phyloP scores from a whole-genome alignment of 1,140 invertebrate species.

The Drosophila mauritiana region DNA sequence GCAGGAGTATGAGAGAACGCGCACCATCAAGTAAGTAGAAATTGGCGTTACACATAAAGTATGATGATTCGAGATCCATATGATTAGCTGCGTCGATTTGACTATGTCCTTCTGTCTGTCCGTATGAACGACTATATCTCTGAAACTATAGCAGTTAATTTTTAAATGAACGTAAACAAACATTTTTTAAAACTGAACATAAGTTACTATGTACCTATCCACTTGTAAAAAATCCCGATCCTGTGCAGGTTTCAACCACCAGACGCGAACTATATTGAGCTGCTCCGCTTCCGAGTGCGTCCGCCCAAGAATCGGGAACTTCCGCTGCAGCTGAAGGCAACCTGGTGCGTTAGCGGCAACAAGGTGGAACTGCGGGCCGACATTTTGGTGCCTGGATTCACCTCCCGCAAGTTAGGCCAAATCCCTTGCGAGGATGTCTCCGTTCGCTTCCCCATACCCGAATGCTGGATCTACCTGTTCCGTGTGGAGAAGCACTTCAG shows the following conservation, averaged over 20 bases:
- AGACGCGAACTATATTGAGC: constrained; percentile 98
- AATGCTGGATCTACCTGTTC: constrained; percentile 99
- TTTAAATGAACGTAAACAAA: no score
- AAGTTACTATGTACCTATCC: no score
- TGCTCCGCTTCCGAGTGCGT: constrained; percentile 97
- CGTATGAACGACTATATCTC: no score
- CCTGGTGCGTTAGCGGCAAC: constrained; percentile 93
- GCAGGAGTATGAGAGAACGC: constrained; percentile 95
- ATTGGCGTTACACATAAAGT: background rate
- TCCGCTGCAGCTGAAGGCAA: constrained; percentile 96
- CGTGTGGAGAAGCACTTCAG: constrained; percentile 99
- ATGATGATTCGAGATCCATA: no score
- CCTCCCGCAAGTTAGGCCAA: constrained; percentile 96
- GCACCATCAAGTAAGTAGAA: constrained; percentile 92
- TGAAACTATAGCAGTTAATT: no score
- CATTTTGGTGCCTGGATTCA: constrained; percentile 97
- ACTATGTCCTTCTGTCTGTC: no score
- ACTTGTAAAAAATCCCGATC: background rate
- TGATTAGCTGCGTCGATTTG: no score
- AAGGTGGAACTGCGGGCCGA: constrained; percentile 97
- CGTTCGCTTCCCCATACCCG: constrained; percentile 98
- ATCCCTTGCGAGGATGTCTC: constrained; percentile 99
- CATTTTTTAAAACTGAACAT: no score
- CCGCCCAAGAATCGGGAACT: constrained; percentile 98
- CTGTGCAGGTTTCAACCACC: constrained; percentile 96